Evolutionary conservation across 2,113 vertebrate species (phyloP), one percentile per base, ranked within the genome.

Genomic region (Solea senegalensis): DNA sequence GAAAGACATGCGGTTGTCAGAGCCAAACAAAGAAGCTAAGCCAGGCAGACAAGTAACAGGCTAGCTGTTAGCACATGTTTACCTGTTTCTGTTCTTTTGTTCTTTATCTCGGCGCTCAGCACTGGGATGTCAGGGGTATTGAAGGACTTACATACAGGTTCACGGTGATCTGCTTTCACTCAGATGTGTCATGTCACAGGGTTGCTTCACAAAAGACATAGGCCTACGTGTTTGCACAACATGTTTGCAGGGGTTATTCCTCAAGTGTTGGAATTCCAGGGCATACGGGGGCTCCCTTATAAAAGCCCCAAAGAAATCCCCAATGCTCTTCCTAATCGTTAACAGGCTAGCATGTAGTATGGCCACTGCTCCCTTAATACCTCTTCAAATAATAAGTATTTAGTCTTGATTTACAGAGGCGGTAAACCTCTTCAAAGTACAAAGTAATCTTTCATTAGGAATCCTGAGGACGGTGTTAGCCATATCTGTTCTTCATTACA

Each of bases 341-440:
- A 93, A 91, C 91, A 93, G 91, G 88, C 86, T 86, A 72, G 63
- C 82, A 85, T 87, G 59, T 82, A 85, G 86, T 88, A 84, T 78
- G 83, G 68, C 87, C 86, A 78, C 89, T 90, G 89, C 88, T 85
- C 89, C 85, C 83, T 91, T 94, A 94, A 94, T 94, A 91, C 92
- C 90, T 90, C 90, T 91, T 93, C 90, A 94, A 94, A 94, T 93
- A 94, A 94, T 93, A 92, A 86, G 89, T 91, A 91, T 94, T 95
- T 93, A 91, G 92, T 89, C 89, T 86, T 92, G 93, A 94, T 95
- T 95, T 94, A 94, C 90, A 88, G 85, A 91, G 86, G 91, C 89
- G 85, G 73, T 94, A 94, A 94, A 94, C 90, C 82, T 92, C 92
- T 95, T 94, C 93, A 94, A 94, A 95, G 94, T 94, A 90, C 84